Conservation (phyloP, 2,113 vertebrate species). For the Anolis carolinensis region DNA sequence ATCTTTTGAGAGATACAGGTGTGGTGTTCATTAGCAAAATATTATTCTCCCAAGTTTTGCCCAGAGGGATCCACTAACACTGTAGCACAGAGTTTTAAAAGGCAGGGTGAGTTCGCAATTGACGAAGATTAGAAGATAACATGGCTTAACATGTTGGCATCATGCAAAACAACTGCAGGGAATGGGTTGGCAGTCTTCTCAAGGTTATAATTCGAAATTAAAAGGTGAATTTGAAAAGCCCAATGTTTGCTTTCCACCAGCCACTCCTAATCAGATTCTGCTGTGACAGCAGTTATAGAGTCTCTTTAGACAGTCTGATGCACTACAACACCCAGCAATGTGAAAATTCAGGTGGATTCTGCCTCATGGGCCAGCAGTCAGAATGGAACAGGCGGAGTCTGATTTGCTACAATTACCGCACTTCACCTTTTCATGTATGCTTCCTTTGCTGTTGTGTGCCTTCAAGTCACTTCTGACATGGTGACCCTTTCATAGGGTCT, state of each 20-base stretch:
- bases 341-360: constrained; percentile 10
- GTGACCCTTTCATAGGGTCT: no score
- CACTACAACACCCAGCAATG: constrained; percentile 1
- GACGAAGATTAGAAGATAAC: constrained; percentile 19
- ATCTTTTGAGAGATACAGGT: background rate
- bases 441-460: no score
- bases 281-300: background rate
- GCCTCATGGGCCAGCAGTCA: background rate
- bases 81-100: constrained; percentile 20
- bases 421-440: background rate
- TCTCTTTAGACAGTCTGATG: background rate
- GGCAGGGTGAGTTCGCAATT: constrained; percentile 22
- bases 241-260: constrained; percentile 10
- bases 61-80: background rate
- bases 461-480: no score
- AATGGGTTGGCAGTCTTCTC: constrained; percentile 4
- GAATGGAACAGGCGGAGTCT: background rate
- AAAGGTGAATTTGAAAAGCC: constrained; percentile 22
- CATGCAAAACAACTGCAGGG: constrained; percentile 31
- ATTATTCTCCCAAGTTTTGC: background rate
- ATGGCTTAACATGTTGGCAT: constrained; percentile 38
- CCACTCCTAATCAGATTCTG: constrained; percentile 27
- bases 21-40: background rate
- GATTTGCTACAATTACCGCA: background rate
- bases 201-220: background rate